Evolutionary conservation across 2,888 invertebrate genomes (phyloP), one percentile per base, ranked within the genome.

Genomic region (Lasioglossum leucozonium): DNA sequence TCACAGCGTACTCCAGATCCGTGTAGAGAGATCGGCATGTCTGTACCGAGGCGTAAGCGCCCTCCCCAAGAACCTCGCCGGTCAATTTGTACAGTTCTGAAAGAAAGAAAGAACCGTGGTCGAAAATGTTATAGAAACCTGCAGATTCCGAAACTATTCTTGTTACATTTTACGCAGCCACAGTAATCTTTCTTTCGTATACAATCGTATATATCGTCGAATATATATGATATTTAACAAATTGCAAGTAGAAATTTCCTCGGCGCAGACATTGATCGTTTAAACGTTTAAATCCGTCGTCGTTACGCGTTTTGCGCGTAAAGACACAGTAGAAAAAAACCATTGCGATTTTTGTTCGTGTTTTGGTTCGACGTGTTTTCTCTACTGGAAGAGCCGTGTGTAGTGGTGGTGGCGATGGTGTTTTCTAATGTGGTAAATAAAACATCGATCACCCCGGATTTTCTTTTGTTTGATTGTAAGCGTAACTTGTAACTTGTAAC

Each of bases 21-120:
- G 98, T 99, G 95, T 98, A 97, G 93, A 98, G 97, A 95, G 98
- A 98, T 90, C 98, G 97, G 96, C 99, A 99, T 13, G 99, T 98
- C 95, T 98, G 98, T 84, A 99, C 99, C 91, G 98, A 98, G 86
- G 99, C 99, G 95, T 99, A 99, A 82, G 99, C 99, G 90, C 99
- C 99, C 95, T 98, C 98, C 91, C 99, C 99, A 94, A 99, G 96
- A 92, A 99, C 97, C 95, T 99, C 99, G 87, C 99, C 99, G 84
- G 99, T 99, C 93, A 99, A 96, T 95, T 98, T 97, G 96, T 99
- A 99, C 93, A 99, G 96, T 96, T 99, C 99, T 99, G 96, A 26
- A 95, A 95, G 90, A 82, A 30, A 18, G 30, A 62, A 30, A 30
- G 55, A 40, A 67, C 30, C 65, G 65, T 67, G 34, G 18, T 67